Evolutionary conservation across 2,797 vertebrate species (phyloP).

Genomic region (Sparidentex hasta): DNA sequence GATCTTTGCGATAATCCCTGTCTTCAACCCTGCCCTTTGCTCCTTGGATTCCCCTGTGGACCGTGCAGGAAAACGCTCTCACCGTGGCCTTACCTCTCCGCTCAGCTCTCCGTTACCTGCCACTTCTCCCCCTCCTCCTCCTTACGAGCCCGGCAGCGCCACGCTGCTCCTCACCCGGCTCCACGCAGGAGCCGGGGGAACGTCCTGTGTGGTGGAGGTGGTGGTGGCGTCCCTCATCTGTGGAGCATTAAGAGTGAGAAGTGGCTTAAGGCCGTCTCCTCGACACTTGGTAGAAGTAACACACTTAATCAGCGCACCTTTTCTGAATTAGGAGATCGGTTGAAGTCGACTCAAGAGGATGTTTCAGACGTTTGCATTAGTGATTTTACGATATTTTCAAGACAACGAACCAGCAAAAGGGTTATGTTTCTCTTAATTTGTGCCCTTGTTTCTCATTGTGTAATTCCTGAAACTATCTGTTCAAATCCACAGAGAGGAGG

Average conservation of each 20-base stretch:
- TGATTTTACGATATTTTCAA: neutral
- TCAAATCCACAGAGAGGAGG: neutral
- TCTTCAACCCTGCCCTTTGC: slow-evolving; percentile 21
- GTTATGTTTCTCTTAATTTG: neutral
- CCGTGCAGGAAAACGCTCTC: slow-evolving; percentile 63
- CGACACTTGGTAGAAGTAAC: slow-evolving; percentile 49
- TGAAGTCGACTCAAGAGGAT: neutral
- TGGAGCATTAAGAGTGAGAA: slow-evolving; percentile 75
- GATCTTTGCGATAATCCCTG: slow-evolving; percentile 73
- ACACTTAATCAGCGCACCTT: slow-evolving; percentile 18
- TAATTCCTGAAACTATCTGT: neutral
- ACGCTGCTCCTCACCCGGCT: slow-evolving; percentile 7
- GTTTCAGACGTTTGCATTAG: neutral
- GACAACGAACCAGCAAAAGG: neutral
- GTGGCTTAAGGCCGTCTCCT: slow-evolving; percentile 76
- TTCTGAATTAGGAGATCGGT: neutral
- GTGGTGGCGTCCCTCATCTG: slow-evolving; percentile 72
- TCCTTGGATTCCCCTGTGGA: slow-evolving; percentile 59
- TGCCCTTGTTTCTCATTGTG: neutral
- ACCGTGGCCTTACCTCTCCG: slow-evolving; percentile 23
- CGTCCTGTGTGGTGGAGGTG: slow-evolving; percentile 64
- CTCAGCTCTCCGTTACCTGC: slow-evolving; percentile 11
- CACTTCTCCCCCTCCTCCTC: slow-evolving; percentile 39
- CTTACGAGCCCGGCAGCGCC: slow-evolving; percentile 34
- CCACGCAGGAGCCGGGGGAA: slow-evolving; percentile 37